Evolutionary conservation across 2,797 vertebrate genomes (phyloP), one percentile per base, ranked within the genome.

Genomic region (Molossus molossus): DNA sequence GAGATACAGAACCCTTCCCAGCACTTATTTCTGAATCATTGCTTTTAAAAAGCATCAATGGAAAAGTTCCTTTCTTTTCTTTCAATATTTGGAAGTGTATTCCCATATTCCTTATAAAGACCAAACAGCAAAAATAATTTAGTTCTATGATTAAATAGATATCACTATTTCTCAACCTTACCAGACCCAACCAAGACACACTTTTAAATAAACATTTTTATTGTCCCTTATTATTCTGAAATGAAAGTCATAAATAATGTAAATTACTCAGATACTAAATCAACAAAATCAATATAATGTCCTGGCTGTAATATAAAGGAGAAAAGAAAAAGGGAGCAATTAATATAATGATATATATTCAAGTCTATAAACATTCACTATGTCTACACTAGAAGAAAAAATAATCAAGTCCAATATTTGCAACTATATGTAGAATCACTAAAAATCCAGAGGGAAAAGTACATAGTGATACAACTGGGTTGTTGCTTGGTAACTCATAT

Each of bases 181-280:
- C 60, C 27, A 85, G 29, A 93, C 3, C 21, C 45, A 86, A 55
- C 21, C 45, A 86, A 55, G 18, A 85, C 6, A 45, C 1, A 72
- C 75, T 84, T 86, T 95, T 12, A 93, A 94, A 75, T 62, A 64
- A 90, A 83, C 17, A 10, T 18, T 92, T 93, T 73, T 83, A 79
- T 90, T 85, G 9, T 60, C 3, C 14, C 12, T 87, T 87, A 85
- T 10, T 79, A 60, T 73, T 75, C 37, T 90, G 90, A 95, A 95
- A 83, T 94, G n/a, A 90, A 91, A 89, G 29, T 89, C 23, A 87
- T 94, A 97, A 85, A 83, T 80, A 94, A 72, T 87, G 45, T 80
- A 96, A 94, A 75, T 75, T 77, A 89, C 29, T 81, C 23, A 81
- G 64, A 81, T 25, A 67, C 7, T 77, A 73, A 90, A 58, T 89